Base-by-base conservation (phyloP, 2,113 vertebrate genomes). In the Coptodon bakossiorum region DNA sequence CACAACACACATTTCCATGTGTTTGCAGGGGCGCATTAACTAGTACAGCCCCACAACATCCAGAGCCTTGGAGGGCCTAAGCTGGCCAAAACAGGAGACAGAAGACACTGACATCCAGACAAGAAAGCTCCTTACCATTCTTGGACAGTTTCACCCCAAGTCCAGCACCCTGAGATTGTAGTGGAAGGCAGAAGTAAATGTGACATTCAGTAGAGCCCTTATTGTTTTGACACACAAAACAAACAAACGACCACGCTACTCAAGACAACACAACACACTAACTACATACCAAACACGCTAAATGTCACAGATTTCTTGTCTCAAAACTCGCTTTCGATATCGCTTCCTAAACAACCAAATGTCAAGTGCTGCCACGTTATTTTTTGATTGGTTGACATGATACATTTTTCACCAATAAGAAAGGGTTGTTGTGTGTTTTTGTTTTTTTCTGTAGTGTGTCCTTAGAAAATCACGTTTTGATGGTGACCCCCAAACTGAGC, bases 311-410 rank as follows among this genome's bases (percentile, higher is more conserved):
- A 12, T 54, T 1, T 24, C 53, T 56, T 3, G 2, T 56, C 53
- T 56, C 53, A 56, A 56, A 56, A 56, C 11, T 2, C 22, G 0
- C 11, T 56, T 56, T 56, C 22, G 6, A 56, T 56, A 56, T 24
- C 0, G 0, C 0, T 22, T 53, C 19, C 50, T n/a, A 53, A 53
- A 10, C 9, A 53, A 0, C 50, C 19, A 53, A 10, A 53, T 53
- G 9, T 53, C 50, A 53, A n/a, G 50, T 53, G 19, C n/a, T 53
- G 5, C 50, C 50, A 52, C 0, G 0, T n/a, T n/a, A 52, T 52
- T 5, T 52, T 53, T 53, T 0, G 3, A 53, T 53, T 53, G 9
- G 9, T 22, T 53, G 0, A 6, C 19, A 53, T 53, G 19, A 2
- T 53, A 53, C 8, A 53, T 53, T n/a, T 53, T n/a, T n/a, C 50